Evolutionary conservation across 2,888 invertebrate genomes (phyloP).

Genomic region (Glyphotaelius pellucidus): DNA sequence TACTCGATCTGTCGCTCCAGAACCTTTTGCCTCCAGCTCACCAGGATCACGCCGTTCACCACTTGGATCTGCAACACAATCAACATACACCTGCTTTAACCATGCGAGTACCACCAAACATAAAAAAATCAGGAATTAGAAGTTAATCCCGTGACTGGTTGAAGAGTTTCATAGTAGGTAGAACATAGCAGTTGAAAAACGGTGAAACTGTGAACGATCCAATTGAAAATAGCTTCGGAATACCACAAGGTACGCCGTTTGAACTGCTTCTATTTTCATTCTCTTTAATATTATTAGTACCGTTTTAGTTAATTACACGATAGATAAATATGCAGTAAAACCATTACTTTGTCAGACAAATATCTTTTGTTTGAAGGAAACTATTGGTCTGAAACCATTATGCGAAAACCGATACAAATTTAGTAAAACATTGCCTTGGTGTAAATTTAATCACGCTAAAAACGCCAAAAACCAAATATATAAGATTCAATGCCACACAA

Average conservation of each 20-base stretch:
- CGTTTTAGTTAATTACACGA: neutral
- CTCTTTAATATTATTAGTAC: too few species aligned
- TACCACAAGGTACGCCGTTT: neutral
- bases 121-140: too few species aligned
- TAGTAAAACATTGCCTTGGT: neutral
- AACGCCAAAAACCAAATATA: neutral
- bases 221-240: neutral
- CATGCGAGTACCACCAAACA: neutral
- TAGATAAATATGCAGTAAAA: neutral
- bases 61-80: slow-evolving; percentile 85
- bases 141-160: too few species aligned
- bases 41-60: slow-evolving; percentile 89
- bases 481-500: neutral
- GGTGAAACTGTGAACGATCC: neutral
- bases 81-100: neutral
- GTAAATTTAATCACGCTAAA: neutral
- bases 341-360: neutral
- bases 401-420: neutral
- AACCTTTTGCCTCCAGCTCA: slow-evolving; percentile 92
- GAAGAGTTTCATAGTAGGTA: too few species aligned
- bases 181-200: too few species aligned
- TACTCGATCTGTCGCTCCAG: slow-evolving; percentile 93
- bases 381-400: too few species aligned
- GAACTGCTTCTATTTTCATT: neutral
- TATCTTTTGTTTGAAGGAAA: too few species aligned